Evolutionary conservation across 1,140 invertebrate genomes (phyloP).

Genomic region (Brachionus asplanchnoidis): DNA sequence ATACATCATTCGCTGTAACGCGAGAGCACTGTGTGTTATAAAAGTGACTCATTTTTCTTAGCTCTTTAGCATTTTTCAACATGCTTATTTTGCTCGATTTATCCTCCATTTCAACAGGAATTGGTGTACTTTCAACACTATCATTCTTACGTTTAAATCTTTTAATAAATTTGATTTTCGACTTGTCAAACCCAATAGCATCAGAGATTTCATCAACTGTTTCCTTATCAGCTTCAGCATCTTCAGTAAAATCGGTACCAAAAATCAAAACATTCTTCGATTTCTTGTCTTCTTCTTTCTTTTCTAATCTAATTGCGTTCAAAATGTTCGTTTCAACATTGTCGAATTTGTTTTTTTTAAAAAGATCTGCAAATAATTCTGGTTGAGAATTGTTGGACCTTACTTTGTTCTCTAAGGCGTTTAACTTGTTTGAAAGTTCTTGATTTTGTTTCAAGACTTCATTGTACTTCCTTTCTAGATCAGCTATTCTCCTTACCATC

Average conservation of each 20-base stretch:
- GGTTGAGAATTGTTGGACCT: neutral
- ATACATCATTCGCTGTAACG: no score
- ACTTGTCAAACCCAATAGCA: neutral
- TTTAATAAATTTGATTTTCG: neutral
- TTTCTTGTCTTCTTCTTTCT: neutral
- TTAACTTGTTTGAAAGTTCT: neutral
- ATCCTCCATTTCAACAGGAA: neutral
- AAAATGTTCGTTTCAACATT: neutral
- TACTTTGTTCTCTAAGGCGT: neutral
- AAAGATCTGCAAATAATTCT: neutral
- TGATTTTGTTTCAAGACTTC: neutral
- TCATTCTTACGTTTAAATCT: neutral
- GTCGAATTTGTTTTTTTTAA: neutral
- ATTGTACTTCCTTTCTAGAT: neutral
- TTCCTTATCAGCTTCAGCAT: neutral
- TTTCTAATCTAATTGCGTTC: neutral
- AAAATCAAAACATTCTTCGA: neutral
- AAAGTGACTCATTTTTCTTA: neutral
- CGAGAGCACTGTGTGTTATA: no score
- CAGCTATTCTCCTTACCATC: neutral
- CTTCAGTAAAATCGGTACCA: neutral
- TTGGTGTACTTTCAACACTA: neutral
- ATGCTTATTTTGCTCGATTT: neutral
- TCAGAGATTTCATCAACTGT: neutral
- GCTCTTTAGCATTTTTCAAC: neutral